Percentiles rank a stretch among this genome's conserved stretches.
Evolutionary conservation across 2,888 invertebrate species (phyloP).

Genomic region (Nephrotoma flavescens): DNA sequence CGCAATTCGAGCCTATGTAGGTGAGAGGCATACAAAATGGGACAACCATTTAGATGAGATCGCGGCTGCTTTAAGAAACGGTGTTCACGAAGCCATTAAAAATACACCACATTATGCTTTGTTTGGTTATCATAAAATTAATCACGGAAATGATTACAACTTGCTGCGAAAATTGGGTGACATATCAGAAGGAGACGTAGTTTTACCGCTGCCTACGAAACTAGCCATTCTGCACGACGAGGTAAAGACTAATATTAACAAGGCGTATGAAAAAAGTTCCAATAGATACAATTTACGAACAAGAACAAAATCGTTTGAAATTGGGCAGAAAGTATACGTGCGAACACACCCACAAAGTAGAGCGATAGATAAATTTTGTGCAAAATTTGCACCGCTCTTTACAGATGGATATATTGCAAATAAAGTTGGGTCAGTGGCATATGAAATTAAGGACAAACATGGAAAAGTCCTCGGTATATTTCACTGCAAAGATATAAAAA

Average conservation of each 20-base stretch:
- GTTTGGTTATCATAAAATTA: slow-evolving; percentile 15
- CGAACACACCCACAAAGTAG: not conserved
- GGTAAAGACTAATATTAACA: not conserved
- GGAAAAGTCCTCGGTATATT: not conserved
- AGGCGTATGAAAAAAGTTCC: not conserved
- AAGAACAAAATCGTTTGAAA: not conserved
- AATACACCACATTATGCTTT: slow-evolving; percentile 15
- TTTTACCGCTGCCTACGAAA: not conserved
- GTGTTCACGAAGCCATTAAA: slow-evolving; percentile 16
- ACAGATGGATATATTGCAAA: not conserved
- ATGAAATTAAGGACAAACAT: not conserved
- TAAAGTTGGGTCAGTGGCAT: not conserved
- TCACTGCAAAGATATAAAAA: not conserved
- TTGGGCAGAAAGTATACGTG: not conserved
- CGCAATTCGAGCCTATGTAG: slow-evolving; percentile 17
- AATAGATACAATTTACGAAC: not conserved
- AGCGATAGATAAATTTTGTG: not conserved
- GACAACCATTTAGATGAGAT: slow-evolving; percentile 17
- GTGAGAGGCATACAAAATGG: slow-evolving; percentile 14
- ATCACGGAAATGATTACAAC: slow-evolving; percentile 7
- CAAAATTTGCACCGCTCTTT: not conserved
- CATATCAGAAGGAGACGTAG: not conserved
- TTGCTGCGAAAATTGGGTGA: not conserved
- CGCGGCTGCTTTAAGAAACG: slow-evolving; percentile 17
- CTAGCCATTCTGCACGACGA: not conserved